phyloP scores from a whole-genome alignment of 2,113 vertebrate species.

The Thalassarche chlororhynchos region DNA sequence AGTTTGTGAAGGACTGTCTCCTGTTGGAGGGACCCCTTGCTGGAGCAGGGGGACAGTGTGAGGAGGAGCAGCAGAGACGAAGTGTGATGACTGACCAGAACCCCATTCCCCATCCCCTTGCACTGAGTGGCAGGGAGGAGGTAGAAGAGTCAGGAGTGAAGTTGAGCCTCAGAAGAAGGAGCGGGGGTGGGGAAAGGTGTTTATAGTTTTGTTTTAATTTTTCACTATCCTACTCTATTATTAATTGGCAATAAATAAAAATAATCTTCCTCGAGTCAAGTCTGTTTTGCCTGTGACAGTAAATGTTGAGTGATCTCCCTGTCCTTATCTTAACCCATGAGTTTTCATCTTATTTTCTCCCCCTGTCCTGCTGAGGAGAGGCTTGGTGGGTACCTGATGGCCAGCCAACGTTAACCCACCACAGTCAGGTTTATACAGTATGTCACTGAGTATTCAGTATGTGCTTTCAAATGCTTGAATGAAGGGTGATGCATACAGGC shows the following conservation, averaged over 20 bases:
- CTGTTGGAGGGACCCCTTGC: background rate
- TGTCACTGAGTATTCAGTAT: background rate
- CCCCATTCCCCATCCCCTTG: background rate
- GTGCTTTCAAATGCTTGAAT: background rate
- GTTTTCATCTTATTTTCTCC: background rate
- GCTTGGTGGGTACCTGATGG: background rate
- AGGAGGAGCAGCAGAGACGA: background rate
- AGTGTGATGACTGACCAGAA: background rate
- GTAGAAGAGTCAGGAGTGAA: background rate
- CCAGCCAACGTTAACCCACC: background rate
- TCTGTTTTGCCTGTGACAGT: too few species aligned
- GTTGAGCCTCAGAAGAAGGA: background rate
- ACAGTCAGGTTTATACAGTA: background rate
- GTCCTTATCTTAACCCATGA: background rate
- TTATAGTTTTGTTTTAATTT: background rate
- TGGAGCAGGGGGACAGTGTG: background rate
- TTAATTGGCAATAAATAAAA: background rate
- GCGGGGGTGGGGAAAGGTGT: background rate
- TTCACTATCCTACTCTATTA: background rate
- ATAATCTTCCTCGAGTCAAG: background rate
- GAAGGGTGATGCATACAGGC: background rate
- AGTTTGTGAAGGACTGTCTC: background rate
- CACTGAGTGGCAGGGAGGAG: background rate
- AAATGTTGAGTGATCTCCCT: background rate
- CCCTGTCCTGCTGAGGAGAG: background rate